Conservation (phyloP, 2,113 vertebrate genomes). For the Entomyzon cyanotis region DNA sequence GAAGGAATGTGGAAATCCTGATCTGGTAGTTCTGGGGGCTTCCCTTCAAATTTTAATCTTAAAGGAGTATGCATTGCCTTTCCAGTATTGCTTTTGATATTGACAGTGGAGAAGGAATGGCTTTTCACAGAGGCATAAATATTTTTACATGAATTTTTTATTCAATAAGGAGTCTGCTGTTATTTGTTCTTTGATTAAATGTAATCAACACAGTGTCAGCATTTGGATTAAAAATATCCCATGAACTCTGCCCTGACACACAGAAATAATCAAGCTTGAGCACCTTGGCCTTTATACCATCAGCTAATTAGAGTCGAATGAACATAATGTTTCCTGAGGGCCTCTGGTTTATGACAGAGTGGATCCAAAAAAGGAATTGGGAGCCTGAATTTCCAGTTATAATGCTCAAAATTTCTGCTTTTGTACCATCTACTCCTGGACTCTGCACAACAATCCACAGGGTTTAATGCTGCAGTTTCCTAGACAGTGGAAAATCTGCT, state of each 20-base stretch:
- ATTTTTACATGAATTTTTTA: background rate
- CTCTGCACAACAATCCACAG: background rate
- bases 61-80: background rate
- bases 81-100: background rate
- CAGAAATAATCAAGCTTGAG: background rate
- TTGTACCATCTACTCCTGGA: background rate
- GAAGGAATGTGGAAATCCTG: background rate
- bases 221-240: background rate
- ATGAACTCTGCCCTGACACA: background rate
- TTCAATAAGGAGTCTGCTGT: background rate
- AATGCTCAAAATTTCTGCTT: background rate
- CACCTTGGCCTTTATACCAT: background rate
- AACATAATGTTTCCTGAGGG: background rate
- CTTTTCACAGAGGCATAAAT: background rate
- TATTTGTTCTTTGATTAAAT: constrained; percentile 19
- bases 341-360: background rate
- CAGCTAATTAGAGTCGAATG: background rate
- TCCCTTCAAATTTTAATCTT: background rate
- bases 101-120: background rate
- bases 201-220: background rate
- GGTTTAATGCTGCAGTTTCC: background rate
- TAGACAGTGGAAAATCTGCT: background rate
- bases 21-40: background rate
- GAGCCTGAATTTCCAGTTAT: background rate
- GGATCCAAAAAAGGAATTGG: background rate